Conservation (phyloP, 1,140 invertebrate genomes). For the Brachionus calyciflorus region DNA sequence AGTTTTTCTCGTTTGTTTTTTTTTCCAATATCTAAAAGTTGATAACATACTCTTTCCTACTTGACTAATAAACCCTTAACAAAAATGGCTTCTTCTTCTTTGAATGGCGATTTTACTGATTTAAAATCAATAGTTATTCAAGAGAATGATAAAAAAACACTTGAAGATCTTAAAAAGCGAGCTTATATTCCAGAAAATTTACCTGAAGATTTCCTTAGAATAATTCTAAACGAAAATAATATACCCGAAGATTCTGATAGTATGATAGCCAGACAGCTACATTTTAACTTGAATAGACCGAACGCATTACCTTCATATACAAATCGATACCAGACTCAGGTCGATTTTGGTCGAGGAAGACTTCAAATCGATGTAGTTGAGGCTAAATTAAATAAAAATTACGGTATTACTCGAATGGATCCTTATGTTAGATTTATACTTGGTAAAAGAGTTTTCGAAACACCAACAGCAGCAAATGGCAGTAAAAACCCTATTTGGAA, state of each 20-base stretch:
- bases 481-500: conserved; percentile 94
- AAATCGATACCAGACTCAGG: neutral
- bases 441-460: conserved; percentile 89
- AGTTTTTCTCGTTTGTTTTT: no score
- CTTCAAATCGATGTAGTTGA: conserved; percentile 54
- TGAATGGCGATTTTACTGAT: no score
- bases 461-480: conserved; percentile 85
- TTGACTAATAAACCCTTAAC: no score
- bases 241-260: neutral
- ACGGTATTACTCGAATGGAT: conserved; percentile 87
- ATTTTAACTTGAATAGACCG: neutral
- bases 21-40: no score
- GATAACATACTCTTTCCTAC: no score
- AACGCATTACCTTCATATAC: neutral
- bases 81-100: no score
- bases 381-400: conserved; percentile 90
- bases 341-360: conserved; percentile 7
- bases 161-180: neutral
- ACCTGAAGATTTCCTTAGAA: conserved; percentile 43
- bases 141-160: no score
- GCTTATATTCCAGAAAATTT: conserved; percentile 4
- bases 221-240: neutral
- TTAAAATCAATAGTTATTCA: no score
- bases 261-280: neutral
- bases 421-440: conserved; percentile 87